Evolutionary conservation across 2,113 vertebrate genomes (phyloP), one percentile per base, ranked within the genome.

Genomic region (Platysteira castanea): DNA sequence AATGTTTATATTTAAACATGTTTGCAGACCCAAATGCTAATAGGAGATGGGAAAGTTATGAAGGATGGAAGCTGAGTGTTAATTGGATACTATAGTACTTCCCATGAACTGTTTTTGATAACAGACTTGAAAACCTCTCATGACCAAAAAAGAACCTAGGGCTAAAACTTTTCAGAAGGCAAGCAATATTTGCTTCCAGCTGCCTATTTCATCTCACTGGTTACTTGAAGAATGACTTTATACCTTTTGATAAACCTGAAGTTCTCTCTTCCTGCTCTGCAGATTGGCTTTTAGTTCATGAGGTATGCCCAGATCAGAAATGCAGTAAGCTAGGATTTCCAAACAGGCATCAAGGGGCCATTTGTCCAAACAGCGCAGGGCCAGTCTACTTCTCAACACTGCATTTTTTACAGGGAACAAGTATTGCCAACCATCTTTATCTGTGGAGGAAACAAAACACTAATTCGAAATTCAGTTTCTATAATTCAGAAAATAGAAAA

Each of bases 281-380:
- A 99, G 95, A 61, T 98, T 96, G 10, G 76, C 91, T 76, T 97
- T 98, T 13, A 99, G 97, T 5, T 95, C 96, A 28, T 81, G 89
- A 33, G 97, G 96, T 27, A 98, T 93, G 54, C 67, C 60, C 7
- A 80, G 57, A 73, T 99, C 99, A 87, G 98, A 98, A 70, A 99
- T 96, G 96, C 99, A 99, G 46, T 99, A 99, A 64, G 98, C 97
- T 28, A 99, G 97, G 93, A 99, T 98, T 95, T 99, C 99, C 90
- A 99, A 97, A 82, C 98, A 99, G 35, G 97, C 96, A 4, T 98
- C 96, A 81, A 99, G 97, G 35, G 99, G 98, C 99, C 99, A 99
- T 42, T 50, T 98, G 88, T 99, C 98, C 77, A 99, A 92, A 89
- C 97, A 98, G 94, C 87, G 96, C 11, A 99, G 97, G 63, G 97